Conservation (phyloP, 2,113 vertebrate species). For the Quiscalus mexicanus region DNA sequence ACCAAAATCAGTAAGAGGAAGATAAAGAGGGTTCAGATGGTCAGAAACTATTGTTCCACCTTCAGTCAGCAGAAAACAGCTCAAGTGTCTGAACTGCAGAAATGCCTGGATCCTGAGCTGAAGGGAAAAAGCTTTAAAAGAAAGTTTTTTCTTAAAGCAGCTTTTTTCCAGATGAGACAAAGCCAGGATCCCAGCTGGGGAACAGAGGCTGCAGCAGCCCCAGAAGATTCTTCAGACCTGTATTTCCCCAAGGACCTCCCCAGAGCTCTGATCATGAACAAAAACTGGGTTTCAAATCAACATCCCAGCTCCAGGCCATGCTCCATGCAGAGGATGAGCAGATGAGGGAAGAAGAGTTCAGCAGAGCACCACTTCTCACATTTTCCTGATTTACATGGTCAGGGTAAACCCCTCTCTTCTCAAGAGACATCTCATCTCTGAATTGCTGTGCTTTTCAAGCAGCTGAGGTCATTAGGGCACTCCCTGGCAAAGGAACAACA, state of each 20-base stretch:
- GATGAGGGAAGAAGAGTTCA: neutral
- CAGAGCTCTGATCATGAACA: neutral
- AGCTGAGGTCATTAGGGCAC: neutral
- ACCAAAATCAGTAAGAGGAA: neutral
- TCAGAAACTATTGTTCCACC: neutral
- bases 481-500: neutral
- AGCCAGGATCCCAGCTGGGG: neutral
- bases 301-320: neutral
- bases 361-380: neutral
- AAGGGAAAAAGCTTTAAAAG: neutral
- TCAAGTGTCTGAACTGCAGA: neutral
- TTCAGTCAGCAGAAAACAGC: neutral
- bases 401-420: neutral
- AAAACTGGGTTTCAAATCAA: neutral
- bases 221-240: neutral
- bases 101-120: neutral
- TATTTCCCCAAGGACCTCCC: neutral
- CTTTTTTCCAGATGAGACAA: neutral
- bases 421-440: neutral
- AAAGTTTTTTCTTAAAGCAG: neutral
- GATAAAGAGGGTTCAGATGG: neutral
- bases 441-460: rapidly evolving
- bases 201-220: neutral
- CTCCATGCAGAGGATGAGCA: neutral
- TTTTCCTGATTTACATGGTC: neutral